Evolutionary conservation across 2,113 vertebrate genomes (phyloP), one percentile per base, ranked within the genome.

Genomic region (Leucosticte australis): DNA sequence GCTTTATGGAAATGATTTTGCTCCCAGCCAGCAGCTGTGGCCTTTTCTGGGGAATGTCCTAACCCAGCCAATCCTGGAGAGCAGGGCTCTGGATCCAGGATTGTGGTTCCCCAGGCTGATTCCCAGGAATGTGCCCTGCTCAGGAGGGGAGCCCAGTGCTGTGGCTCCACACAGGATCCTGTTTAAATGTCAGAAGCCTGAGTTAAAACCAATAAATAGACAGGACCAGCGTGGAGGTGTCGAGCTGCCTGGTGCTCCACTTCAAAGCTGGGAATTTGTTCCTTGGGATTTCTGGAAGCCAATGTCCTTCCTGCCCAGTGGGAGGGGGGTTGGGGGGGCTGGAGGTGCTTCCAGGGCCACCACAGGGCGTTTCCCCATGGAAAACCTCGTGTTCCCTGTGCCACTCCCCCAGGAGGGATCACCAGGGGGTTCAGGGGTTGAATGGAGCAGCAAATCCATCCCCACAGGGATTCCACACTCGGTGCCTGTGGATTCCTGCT

Each of bases 401-500:
- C 87, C 23, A 11, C 4, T 1, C 13, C 63, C 27, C 17, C 11
- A 5, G 83, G 37, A 46, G 53, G 62, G 53, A 39, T 47, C 44
- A 9, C 7, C 28, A 4, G 3, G n/a, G 47, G 42, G 11, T 3
- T 63, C 26, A 17, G 42, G 22, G 4, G 3, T 76, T 18, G 57
- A 3, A 33, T 0, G 27, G 27, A 60, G 67, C 21, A 4, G 35
- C 33, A 33, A 26, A 47, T 18, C 46, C 89, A 18, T 23, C 53
- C 67, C 42, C 4, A 8, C 21, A 6, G 0, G 0, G 42, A 26
- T 27, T 6, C 57, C 24, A 37, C 39, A 2, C 5, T 0, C 1
- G 0, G 46, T 1, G 28, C n/a, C 65, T 21, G 35, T 9, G 14
- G 56, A 0, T 26, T 41, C 30, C 50, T 17, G 9, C 7, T 2